These are phyloP conservation scores for Rhinogobio ventralis DNA, from an alignment of 2,797 vertebrate genomes.

Conservation along the genomic window DNA sequence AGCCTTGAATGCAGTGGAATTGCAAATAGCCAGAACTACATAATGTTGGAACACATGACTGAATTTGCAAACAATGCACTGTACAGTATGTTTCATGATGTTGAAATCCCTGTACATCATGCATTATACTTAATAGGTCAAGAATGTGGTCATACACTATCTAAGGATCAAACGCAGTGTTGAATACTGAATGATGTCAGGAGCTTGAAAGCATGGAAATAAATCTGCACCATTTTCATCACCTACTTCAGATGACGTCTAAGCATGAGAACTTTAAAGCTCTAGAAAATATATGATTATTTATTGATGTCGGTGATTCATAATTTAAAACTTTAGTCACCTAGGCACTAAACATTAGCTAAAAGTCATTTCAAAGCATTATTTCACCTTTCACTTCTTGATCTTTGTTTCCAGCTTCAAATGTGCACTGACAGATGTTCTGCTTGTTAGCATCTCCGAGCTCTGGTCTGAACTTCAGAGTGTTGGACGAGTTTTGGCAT, in stretches of 20 bases:
- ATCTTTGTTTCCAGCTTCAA: conserved; percentile 29
- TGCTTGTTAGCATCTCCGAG: conserved; percentile 54
- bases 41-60: conserved; percentile 51
- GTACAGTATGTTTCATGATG: conserved; percentile 41
- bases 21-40: conserved; percentile 69
- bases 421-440: conserved; percentile 43
- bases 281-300: conserved; percentile 54
- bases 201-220: background rate
- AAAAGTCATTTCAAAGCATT: conserved; percentile 24
- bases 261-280: conserved; percentile 57
- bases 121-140: conserved; percentile 15
- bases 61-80: conserved; percentile 61
- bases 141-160: conserved; percentile 18
- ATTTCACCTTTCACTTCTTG: conserved; percentile 41
- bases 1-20: conserved; percentile 67
- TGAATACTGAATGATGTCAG: background rate
- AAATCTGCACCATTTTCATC: conserved; percentile 27
- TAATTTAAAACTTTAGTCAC: conserved; percentile 59
- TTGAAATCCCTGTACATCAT: conserved; percentile 18
- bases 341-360: conserved; percentile 36
- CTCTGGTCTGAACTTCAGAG: conserved; percentile 49
- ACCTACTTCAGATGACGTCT: conserved; percentile 6
- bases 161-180: conserved; percentile 11
- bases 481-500: conserved; percentile 46
- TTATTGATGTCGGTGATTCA: conserved; percentile 48